phyloP scores from a whole-genome alignment of 2,113 vertebrate species.

The Boleophthalmus pectinirostris region DNA sequence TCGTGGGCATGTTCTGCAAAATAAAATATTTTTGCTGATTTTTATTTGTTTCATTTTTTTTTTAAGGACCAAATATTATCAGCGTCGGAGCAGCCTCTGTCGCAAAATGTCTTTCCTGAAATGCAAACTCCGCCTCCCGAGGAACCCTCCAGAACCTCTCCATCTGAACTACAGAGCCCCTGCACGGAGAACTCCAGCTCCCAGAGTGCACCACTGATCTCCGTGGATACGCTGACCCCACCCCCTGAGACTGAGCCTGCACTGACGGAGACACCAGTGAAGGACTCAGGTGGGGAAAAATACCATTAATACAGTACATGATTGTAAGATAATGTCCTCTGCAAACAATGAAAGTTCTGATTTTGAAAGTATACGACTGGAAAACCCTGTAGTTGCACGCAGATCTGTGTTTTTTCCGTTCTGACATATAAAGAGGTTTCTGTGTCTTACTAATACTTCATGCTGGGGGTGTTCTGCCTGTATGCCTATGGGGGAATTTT shows the following conservation, averaged over 20 bases:
- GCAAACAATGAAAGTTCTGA: no score
- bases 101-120: slow-evolving; percentile 60
- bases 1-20: neutral
- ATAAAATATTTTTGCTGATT: neutral
- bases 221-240: slow-evolving; percentile 76
- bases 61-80: slow-evolving; percentile 25
- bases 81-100: slow-evolving; percentile 21
- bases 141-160: slow-evolving; percentile 45
- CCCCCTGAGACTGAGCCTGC: slow-evolving; percentile 70
- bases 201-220: slow-evolving; percentile 60
- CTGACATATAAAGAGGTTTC: no score
- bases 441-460: no score
- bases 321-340: no score
- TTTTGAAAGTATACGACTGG: neutral
- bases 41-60: neutral
- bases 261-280: slow-evolving; percentile 38
- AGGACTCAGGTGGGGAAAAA: slow-evolving; percentile 52
- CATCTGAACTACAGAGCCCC: slow-evolving; percentile 49
- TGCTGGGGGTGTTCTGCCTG: no score
- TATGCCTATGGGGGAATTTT: no score
- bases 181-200: slow-evolving; percentile 44
- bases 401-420: no score
- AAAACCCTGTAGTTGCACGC: no score
- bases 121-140: slow-evolving; percentile 76
- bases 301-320: no score